A percentile compares a stretch with the other conserved stretches of the same genome.
Conservation (phyloP, 2,113 vertebrate genomes). For the Acrocephalus kingi region DNA sequence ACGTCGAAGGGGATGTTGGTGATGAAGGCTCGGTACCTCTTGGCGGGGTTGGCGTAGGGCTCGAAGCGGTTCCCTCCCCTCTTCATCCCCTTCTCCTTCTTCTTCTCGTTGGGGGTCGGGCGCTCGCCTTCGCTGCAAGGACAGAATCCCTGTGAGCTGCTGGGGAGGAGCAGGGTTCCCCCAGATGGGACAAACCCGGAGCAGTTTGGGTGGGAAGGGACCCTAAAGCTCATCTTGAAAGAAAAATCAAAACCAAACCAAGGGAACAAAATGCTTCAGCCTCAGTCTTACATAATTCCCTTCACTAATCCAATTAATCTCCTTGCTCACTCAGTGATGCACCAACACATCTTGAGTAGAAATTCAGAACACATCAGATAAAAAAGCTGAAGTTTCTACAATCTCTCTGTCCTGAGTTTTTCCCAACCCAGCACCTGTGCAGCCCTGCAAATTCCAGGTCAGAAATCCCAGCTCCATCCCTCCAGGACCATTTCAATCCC, state of each 20-base stretch:
- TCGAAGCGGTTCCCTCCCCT: constrained; percentile 89
- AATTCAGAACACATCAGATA: background rate
- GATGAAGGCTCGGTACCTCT: constrained; percentile 93
- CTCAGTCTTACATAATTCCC: background rate
- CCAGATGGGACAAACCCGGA: background rate
- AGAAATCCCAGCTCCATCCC: background rate
- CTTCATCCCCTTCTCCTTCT: constrained; percentile 91
- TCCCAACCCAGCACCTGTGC: background rate
- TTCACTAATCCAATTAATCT: background rate
- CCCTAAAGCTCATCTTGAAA: accelerated
- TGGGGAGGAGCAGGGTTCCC: background rate
- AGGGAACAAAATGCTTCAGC: background rate
- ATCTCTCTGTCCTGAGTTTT: background rate
- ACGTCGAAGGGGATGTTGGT: constrained; percentile 98
- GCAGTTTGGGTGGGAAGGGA: background rate
- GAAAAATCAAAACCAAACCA: background rate
- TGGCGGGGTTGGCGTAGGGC: constrained; percentile 88
- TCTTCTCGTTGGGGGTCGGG: constrained; percentile 79
- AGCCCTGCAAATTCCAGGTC: background rate
- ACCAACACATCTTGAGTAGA: background rate
- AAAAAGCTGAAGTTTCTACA: background rate
- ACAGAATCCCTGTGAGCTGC: background rate
- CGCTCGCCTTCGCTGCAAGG: constrained; percentile 80
- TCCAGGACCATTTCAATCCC: background rate
- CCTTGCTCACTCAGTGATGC: background rate